A percentile compares a stretch with the other conserved stretches of the same genome.
Evolutionary conservation across 1,140 invertebrate genomes (phyloP).

Genomic region (Drosophila funebris): DNA sequence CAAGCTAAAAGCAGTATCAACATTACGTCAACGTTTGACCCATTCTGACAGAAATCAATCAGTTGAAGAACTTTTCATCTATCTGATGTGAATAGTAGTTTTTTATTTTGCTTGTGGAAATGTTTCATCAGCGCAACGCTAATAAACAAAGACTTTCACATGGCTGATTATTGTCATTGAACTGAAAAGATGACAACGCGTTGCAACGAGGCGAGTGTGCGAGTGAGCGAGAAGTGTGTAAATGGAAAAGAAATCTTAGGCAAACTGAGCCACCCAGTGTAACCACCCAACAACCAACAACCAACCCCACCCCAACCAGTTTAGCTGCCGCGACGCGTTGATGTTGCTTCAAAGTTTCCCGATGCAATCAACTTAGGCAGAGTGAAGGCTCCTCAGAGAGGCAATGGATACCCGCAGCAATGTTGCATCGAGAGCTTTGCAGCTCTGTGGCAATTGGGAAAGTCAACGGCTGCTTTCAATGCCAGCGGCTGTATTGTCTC

Average conservation of each 20-base stretch:
- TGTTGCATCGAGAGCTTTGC: not conserved
- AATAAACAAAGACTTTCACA: conserved; percentile 62
- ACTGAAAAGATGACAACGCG: conserved; percentile 46
- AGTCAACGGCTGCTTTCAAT: conserved; percentile 66
- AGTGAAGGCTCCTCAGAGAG: not conserved
- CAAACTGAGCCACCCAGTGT: conserved; percentile 2
- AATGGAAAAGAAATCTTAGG: conserved; percentile 30
- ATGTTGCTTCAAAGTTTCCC: conserved; percentile 69
- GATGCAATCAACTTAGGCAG: conserved; percentile 57
- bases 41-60: conserved; percentile 2
- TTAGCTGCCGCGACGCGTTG: conserved; percentile 54
- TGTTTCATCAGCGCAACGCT: conserved; percentile 42
- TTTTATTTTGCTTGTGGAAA: conserved; percentile 7
- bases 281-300: conserved; percentile 8
- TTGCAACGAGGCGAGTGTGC: no score
- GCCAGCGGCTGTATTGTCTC: conserved; percentile 64
- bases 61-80: conserved; percentile 3
- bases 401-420: not conserved
- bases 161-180: conserved; percentile 66
- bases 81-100: no score
- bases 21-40: not conserved
- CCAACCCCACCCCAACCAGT: conserved; percentile 39
- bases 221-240: conserved; percentile 17
- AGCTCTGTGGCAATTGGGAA: conserved; percentile 67
- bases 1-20: no score